Evolutionary conservation across 2,797 vertebrate species (phyloP).

Genomic region (Lateolabrax maculatus): DNA sequence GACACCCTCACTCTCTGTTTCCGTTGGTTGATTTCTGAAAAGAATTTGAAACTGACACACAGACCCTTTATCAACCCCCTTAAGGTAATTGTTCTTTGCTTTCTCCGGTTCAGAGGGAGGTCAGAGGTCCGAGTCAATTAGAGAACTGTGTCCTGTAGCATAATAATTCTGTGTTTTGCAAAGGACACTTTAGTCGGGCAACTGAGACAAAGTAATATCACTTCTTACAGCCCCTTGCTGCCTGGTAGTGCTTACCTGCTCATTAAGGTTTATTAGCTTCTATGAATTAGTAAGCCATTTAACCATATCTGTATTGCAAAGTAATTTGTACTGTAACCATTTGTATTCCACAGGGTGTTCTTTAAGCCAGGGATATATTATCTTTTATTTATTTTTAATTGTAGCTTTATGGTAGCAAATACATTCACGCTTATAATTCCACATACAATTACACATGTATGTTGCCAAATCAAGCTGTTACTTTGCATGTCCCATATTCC

Average conservation of each 20-base stretch:
- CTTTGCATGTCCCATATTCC: conserved; percentile 5
- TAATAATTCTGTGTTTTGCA: neutral
- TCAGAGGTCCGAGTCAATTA: conserved; percentile 3
- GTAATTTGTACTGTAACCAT: neutral
- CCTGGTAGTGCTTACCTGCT: neutral
- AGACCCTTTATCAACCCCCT: conserved; percentile 16
- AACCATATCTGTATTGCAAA: neutral
- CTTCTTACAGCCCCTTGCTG: neutral
- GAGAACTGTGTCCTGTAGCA: neutral
- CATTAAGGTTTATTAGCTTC: neutral
- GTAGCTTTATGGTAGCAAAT: neutral
- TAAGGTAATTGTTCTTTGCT: conserved; percentile 1
- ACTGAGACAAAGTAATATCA: neutral
- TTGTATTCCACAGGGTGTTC: neutral
- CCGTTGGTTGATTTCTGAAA: conserved; percentile 26
- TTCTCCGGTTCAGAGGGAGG: conserved; percentile 4
- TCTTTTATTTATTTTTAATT: neutral
- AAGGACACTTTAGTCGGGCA: neutral
- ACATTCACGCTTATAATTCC: neutral
- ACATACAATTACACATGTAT: neutral
- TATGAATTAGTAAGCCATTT: neutral
- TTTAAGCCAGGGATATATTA: neutral
- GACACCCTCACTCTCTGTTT: conserved; percentile 55
- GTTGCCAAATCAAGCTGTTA: conserved; percentile 4
- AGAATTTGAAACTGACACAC: conserved; percentile 28